These are phyloP conservation scores for Eupithecia inturbata DNA, from an alignment of 2,888 invertebrate genomes.

Conservation along the genomic window DNA sequence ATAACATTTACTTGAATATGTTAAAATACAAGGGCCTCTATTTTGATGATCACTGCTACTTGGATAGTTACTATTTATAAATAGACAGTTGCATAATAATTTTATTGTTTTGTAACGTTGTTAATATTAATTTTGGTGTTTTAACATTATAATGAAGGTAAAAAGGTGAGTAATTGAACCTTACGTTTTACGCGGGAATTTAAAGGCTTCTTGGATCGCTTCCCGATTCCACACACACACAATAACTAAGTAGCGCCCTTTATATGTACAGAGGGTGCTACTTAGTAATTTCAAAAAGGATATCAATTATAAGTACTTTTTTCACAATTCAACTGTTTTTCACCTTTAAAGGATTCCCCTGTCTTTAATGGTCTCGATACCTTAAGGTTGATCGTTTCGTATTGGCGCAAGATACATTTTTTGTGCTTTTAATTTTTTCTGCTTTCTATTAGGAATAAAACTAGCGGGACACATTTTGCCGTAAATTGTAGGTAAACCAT, in stretches of 20 bases:
- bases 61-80: constrained; percentile 15
- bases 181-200: not conserved
- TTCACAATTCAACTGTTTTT: too few relatives aligned
- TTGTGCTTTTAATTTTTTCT: too few relatives aligned
- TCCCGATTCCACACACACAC: not conserved
- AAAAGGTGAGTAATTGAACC: not conserved
- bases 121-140: constrained; percentile 3
- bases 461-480: too few relatives aligned
- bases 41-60: constrained; percentile 42
- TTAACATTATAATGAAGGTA: not conserved
- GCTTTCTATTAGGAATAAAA: too few relatives aligned
- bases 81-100: not conserved
- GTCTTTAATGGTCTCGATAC: too few relatives aligned
- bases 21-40: constrained; percentile 50
- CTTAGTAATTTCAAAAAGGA: not conserved
- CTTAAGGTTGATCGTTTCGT: too few relatives aligned
- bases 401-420: too few relatives aligned
- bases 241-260: too few relatives aligned
- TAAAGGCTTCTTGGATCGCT: not conserved
- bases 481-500: too few relatives aligned
- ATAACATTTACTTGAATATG: constrained; percentile 62
- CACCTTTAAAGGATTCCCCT: too few relatives aligned
- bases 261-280: not conserved
- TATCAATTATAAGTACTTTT: not conserved
- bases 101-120: constrained; percentile 4